A percentile compares a stretch with the other conserved stretches of the same genome.
Conservation (phyloP, 2,113 vertebrate species). For the Clinocottus analis region DNA sequence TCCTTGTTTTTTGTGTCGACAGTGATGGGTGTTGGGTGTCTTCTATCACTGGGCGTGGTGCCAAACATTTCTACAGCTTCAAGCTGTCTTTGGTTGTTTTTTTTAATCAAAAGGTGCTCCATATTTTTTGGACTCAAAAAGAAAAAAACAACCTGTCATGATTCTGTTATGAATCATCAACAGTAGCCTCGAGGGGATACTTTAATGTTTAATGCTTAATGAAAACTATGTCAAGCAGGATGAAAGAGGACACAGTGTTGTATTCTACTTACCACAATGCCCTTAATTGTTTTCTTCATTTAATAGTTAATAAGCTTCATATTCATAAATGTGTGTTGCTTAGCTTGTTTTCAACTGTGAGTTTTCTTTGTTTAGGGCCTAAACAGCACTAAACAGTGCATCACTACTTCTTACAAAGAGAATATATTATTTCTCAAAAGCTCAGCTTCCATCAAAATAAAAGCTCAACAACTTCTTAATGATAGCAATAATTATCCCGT, state of each 20-base stretch:
- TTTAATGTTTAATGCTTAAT: conserved; percentile 50
- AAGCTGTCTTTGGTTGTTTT: conserved; percentile 18
- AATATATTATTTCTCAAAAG: background rate
- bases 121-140: conserved; percentile 31
- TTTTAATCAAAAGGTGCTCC: conserved; percentile 18
- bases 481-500: conserved; percentile 6
- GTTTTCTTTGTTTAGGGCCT: background rate
- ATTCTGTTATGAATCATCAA: conserved; percentile 33
- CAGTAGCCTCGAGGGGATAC: conserved; percentile 22
- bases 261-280: background rate
- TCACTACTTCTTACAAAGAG: background rate
- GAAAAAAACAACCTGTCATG: conserved; percentile 28
- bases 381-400: background rate
- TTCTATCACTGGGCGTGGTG: background rate
- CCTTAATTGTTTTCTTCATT: conserved; percentile 23
- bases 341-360: background rate
- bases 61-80: conserved; percentile 20
- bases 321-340: background rate
- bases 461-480: background rate
- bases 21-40: conserved; percentile 14
- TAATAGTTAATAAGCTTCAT: conserved; percentile 32
- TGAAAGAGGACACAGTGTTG: conserved; percentile 3
- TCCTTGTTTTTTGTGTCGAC: conserved; percentile 1
- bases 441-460: background rate
- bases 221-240: conserved; percentile 27